Conservation (phyloP, 2,888 invertebrate genomes). For the Apoderus coryli region DNA sequence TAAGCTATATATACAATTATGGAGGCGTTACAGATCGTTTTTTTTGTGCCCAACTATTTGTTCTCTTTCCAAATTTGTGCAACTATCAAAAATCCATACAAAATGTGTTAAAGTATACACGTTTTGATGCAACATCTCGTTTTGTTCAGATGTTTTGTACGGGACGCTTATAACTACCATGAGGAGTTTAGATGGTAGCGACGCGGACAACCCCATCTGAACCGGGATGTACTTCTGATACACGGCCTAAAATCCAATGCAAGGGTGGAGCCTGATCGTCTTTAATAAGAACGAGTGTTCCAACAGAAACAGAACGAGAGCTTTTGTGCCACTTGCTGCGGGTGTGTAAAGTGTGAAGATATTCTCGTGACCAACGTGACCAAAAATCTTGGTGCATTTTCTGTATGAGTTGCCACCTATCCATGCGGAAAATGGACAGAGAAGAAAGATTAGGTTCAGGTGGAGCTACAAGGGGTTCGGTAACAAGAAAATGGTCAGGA, state of each 20-base stretch:
- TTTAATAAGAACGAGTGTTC: slow-evolving; percentile 1
- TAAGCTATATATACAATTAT: too few species aligned
- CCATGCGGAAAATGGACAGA: not conserved
- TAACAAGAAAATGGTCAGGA: not conserved
- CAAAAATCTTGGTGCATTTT: not conserved
- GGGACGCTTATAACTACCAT: too few species aligned
- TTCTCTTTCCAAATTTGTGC: too few species aligned
- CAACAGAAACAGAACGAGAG: not conserved
- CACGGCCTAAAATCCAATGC: not conserved
- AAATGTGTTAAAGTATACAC: too few species aligned
- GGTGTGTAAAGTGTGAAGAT: not conserved
- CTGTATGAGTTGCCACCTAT: not conserved
- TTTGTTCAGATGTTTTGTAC: too few species aligned
- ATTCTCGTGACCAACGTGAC: not conserved
- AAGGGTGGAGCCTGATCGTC: not conserved
- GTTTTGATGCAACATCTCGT: too few species aligned
- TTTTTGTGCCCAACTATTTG: too few species aligned
- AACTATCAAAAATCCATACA: too few species aligned
- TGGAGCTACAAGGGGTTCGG: not conserved
- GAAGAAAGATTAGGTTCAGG: not conserved
- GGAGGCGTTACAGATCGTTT: too few species aligned
- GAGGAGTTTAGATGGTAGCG: not conserved
- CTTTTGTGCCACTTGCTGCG: not conserved
- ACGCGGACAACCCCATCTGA: not conserved
- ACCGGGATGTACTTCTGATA: not conserved